A percentile compares a stretch with the other conserved stretches of the same genome.
Conservation (phyloP, 2,797 vertebrate species). For the Streptopelia turtur region DNA sequence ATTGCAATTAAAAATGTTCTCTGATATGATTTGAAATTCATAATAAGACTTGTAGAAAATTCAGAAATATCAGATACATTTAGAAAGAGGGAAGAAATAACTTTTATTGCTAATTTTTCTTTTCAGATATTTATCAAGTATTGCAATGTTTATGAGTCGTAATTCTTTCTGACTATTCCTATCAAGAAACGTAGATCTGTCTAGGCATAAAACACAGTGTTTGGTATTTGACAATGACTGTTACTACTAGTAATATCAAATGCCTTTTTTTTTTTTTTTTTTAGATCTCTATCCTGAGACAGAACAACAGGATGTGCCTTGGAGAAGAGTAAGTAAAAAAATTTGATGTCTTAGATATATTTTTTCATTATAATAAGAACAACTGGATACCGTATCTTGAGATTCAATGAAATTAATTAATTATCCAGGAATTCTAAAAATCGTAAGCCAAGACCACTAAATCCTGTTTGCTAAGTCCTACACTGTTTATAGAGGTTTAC, state of each 20-base stretch:
- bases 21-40: not conserved
- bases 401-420: not conserved
- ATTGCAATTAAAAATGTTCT: not conserved
- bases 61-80: not conserved
- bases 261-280: slow-evolving; percentile 4
- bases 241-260: not conserved
- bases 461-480: not conserved
- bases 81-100: not conserved
- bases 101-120: not conserved
- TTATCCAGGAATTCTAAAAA: not conserved
- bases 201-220: not conserved
- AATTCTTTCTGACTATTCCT: not conserved
- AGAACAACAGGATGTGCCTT: slow-evolving; percentile 88
- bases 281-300: slow-evolving; percentile 92
- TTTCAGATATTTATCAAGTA: not conserved
- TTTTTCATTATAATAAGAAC: not conserved
- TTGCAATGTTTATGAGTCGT: not conserved
- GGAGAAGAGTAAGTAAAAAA: slow-evolving; percentile 77
- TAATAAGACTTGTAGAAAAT: not conserved
- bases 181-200: not conserved
- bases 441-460: accelerated
- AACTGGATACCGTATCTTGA: not conserved
- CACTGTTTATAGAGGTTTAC: not conserved
- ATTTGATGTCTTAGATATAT: not conserved
- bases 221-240: not conserved